Conservation (phyloP, 2,797 vertebrate genomes). For the Acanthopagrus latus region DNA sequence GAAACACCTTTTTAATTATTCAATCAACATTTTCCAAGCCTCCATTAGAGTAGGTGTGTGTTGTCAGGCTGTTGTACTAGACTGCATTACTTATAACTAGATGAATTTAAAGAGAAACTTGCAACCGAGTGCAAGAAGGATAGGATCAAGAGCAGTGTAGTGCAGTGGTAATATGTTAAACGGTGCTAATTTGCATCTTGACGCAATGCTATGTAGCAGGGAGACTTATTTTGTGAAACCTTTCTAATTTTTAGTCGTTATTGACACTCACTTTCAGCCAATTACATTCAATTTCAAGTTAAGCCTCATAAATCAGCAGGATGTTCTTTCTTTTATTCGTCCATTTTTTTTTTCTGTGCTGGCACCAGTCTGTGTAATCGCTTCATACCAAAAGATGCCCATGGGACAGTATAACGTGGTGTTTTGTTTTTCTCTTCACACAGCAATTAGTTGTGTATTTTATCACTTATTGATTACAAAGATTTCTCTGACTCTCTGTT, state of each 20-base stretch:
- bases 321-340: background rate
- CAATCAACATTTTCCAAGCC: background rate
- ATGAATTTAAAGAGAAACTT: background rate
- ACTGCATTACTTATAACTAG: no score
- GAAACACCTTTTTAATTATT: background rate
- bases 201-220: background rate
- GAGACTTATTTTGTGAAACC: background rate
- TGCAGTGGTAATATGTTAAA: background rate
- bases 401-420: background rate
- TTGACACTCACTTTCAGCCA: background rate
- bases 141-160: no score
- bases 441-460: background rate
- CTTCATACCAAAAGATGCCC: background rate
- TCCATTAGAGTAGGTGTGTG: background rate
- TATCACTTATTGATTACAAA: background rate
- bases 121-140: no score
- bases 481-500: constrained; percentile 3
- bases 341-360: background rate
- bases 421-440: background rate
- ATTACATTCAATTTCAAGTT: constrained; percentile 8
- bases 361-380: background rate
- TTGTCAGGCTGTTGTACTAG: no score
- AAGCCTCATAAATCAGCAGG: background rate
- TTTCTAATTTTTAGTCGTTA: background rate
- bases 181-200: background rate